A percentile compares a stretch with the other conserved stretches of the same genome.
phyloP scores from a whole-genome alignment of 1,140 invertebrate genomes.

The Dufourea novaeangliae region DNA sequence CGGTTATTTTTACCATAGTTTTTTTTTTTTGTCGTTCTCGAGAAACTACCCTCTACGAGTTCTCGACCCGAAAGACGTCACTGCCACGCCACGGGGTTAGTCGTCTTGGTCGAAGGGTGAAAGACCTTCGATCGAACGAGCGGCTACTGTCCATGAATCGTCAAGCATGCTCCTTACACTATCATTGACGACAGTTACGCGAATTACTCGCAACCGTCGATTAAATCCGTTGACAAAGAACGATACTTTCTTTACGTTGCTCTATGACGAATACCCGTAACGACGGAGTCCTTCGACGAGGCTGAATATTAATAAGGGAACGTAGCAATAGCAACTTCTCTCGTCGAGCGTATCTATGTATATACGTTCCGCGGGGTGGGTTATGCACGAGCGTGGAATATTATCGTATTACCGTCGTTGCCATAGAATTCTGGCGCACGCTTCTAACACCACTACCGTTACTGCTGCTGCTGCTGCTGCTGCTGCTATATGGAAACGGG shows the following conservation, averaged over 20 bases:
- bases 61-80: too few relatives aligned
- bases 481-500: neutral
- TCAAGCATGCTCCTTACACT: neutral
- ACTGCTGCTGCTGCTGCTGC: too few relatives aligned
- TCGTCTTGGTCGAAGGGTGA: constrained; percentile 7
- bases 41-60: too few relatives aligned
- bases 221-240: neutral
- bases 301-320: constrained; percentile 8
- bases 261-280: neutral
- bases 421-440: constrained; percentile 40
- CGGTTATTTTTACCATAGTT: too few relatives aligned
- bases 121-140: neutral
- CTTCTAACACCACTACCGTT: constrained; percentile 13
- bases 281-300: neutral
- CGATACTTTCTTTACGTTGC: neutral
- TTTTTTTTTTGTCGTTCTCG: too few relatives aligned
- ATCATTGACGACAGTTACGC: neutral
- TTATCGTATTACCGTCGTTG: constrained; percentile 57
- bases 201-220: neutral
- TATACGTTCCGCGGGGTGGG: neutral
- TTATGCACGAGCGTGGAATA: constrained; percentile 13
- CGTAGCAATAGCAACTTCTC: neutral
- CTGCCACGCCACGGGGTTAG: too few relatives aligned
- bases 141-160: too few relatives aligned
- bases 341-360: too few relatives aligned